Evolutionary conservation across 2,113 vertebrate species (phyloP), one percentile per base, ranked within the genome.

Genomic region (Gorilla gorilla): DNA sequence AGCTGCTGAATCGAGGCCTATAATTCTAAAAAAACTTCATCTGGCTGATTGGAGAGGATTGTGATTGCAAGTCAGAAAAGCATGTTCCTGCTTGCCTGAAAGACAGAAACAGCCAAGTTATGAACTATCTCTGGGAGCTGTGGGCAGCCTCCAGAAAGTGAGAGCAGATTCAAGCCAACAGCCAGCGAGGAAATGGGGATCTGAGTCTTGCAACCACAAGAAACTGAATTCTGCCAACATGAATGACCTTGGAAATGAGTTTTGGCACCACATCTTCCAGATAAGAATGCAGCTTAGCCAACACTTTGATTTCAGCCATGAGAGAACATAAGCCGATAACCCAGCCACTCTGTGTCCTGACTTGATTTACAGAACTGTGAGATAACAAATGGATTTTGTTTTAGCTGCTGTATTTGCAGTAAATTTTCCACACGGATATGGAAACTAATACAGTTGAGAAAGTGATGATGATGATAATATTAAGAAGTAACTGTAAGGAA

Each of bases 401-500:
- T n/a, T 92, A 87, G 23, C 16, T 18, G 6, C 38, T 52, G 8
- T 8, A 40, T 27, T 84, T 81, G 8, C 82, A 43, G 3, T 45
- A 22, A 30, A 57, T 81, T 81, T 64, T 2, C 50, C 48, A 72
- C 32, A 82, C 3, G 66, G 30, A 9, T 81, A 91, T 35, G 52
- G 64, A 80, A 90, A 72, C 12, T 61, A 61, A 38, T 50, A 68
- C 7, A 75, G 14, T 45, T 76, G 11, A 14, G 40, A 6, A 93
- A 81, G 43, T 32, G 30, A 57, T 32, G 23, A 57, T 32, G 23
- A 57, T 25, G 14, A 89, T 55, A 38, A 59, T 35, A 72, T 50
- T 89, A 91, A 81, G 14, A 85, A 94, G 22, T 17, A 92, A 50
- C 27, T 45, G 3, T 64, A 80, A 84, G 50, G n/a, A 97, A 93